Evolutionary conservation across 1,140 invertebrate species (phyloP), one percentile per base, ranked within the genome.

Genomic region (Aleiodes sp.): DNA sequence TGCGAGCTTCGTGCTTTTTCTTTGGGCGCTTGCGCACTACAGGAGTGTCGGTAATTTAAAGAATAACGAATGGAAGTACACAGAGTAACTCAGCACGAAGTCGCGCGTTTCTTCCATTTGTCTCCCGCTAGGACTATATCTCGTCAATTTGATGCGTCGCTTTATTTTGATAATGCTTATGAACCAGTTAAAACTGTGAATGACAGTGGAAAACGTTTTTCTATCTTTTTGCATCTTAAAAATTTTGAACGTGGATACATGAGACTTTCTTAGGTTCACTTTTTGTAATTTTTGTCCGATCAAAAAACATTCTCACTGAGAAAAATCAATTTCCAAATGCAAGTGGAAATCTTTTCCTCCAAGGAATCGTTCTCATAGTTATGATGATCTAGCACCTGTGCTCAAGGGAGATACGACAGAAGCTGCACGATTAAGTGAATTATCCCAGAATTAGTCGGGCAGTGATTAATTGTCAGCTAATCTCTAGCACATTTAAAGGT

Each of bases 1-100:
- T 8, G 31, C 64, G 31, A 6, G 28, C 64, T 66, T 66, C 43
- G 64, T 66, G 46, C 46, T 66, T 52, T 7, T 46, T 65, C 63
- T 56, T 52, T 57, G 29, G 26, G 31, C 46, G 46, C 52, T 57
- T 66, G 46, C 46, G n/a, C 29, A 35, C 12, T 21, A 24, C 14
- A 26, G 4, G 52, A 37, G 24, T 24, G 3, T 31, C 14, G 46
- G 26, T 21, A 31, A 12, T 26, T 60, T n/a, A 41, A 43, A 33
- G 4, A 56, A 16, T 35, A 33, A 21, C 19, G 14, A 35, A 57
- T 57, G 31, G 31, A 35, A 10, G 31, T 35, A 35, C 31, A 35
- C 31, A 33, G 59, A 61, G 29, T 24, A 62, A 4, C 24, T 14
- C 26, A 64, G 37, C 37, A 65, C 63, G 41, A 65, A 65, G 63